Evolutionary conservation across 1,140 invertebrate genomes (phyloP).

Genomic region (Monochamus saltuarius): DNA sequence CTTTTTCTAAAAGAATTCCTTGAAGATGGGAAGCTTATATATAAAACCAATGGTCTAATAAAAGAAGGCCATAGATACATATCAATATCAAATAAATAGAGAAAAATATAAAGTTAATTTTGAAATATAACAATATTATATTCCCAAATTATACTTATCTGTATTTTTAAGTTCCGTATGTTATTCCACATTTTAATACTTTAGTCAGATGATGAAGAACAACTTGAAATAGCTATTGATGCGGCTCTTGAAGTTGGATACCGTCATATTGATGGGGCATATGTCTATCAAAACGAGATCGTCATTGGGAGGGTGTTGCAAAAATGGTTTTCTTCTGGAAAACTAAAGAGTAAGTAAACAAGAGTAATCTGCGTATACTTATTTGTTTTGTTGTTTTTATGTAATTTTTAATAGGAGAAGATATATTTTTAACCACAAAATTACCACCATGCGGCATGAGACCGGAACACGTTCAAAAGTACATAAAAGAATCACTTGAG

Average conservation of each 20-base stretch:
- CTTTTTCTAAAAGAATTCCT: no score
- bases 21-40: no score
- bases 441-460: conserved; percentile 58
- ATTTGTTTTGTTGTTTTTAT: not conserved
- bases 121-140: no score
- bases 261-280: conserved; percentile 79
- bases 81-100: no score
- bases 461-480: conserved; percentile 70
- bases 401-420: conserved; percentile 57
- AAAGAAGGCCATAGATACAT: no score
- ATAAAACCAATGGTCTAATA: no score
- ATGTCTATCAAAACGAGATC: conserved; percentile 79
- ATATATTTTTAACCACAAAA: conserved; percentile 82
- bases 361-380: not conserved
- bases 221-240: conserved; percentile 68
- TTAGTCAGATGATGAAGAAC: conserved; percentile 64
- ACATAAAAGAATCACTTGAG: conserved; percentile 69
- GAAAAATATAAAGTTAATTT: no score
- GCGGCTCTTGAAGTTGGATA: conserved; percentile 67
- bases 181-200: conserved; percentile 26
- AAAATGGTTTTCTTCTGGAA: conserved; percentile 70
- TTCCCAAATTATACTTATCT: no score
- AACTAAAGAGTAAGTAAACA: conserved; percentile 56
- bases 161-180: no score
- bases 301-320: conserved; percentile 75